Conservation (phyloP, 1,140 invertebrate genomes). For the Heliconius hermathena region DNA sequence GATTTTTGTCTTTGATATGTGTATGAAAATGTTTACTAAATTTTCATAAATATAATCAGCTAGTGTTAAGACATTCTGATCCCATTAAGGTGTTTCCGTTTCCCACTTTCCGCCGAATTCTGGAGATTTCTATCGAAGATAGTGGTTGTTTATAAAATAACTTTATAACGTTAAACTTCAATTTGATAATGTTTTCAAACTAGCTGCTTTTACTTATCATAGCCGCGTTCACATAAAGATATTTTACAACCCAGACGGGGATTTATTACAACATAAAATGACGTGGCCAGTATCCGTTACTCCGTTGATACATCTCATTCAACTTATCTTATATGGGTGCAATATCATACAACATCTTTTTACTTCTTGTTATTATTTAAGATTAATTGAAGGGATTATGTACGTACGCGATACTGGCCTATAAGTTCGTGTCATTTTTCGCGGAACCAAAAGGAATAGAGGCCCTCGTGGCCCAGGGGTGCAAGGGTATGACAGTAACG, state of each 20-base stretch:
- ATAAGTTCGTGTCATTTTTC: background rate
- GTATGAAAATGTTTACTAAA: too few species aligned
- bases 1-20: background rate
- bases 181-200: background rate
- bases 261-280: slow-evolving; percentile 2
- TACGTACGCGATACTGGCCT: too few species aligned
- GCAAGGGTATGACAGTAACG: too few species aligned
- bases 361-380: background rate
- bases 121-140: too few species aligned
- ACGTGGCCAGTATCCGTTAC: background rate
- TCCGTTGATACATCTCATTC: background rate
- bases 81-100: too few species aligned
- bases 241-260: background rate
- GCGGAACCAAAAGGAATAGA: background rate
- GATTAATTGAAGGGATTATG: too few species aligned
- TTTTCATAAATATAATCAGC: too few species aligned
- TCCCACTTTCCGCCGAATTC: too few species aligned
- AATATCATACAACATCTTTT: background rate
- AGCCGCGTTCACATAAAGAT: background rate
- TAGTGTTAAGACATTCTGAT: too few species aligned
- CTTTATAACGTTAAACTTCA: background rate
- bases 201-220: background rate
- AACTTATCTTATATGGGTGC: background rate
- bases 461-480: too few species aligned
- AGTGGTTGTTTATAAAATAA: too few species aligned